Evolutionary conservation across 2,888 invertebrate species (phyloP).

Genomic region (Aphidoletes aphidimyza): DNA sequence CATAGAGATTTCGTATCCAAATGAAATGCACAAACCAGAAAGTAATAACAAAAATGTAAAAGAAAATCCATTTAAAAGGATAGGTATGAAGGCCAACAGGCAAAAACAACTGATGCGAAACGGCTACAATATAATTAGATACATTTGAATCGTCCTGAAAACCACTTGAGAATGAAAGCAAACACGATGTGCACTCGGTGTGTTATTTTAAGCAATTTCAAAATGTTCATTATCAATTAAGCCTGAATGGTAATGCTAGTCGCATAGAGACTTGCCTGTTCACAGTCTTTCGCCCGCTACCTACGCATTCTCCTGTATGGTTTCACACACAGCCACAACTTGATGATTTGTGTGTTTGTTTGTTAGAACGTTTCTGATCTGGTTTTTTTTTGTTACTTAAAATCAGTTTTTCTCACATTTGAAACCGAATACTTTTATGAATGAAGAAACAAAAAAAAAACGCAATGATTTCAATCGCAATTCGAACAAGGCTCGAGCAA

Average conservation of each 20-base stretch:
- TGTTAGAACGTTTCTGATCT: not conserved
- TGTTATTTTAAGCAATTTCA: slow-evolving; percentile 32
- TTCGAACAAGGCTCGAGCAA: not conserved
- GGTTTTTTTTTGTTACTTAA: not conserved
- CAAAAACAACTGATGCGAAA: slow-evolving; percentile 6
- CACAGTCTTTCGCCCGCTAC: not conserved
- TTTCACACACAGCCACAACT: not conserved
- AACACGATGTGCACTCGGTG: not conserved
- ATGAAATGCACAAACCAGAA: not conserved
- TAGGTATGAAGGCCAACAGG: not conserved
- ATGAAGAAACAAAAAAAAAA: not conserved
- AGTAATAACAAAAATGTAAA: not conserved
- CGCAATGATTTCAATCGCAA: not conserved
- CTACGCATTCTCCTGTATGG: not conserved
- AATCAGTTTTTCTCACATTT: not conserved
- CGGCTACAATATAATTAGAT: slow-evolving; percentile 43
- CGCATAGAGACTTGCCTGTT: not conserved
- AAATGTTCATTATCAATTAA: slow-evolving; percentile 21
- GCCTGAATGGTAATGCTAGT: not conserved
- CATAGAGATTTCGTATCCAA: too few species aligned
- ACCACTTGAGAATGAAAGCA: slow-evolving; percentile 37
- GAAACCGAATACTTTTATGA: slow-evolving; percentile 23
- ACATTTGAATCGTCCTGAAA: slow-evolving; percentile 37
- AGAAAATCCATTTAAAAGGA: not conserved
- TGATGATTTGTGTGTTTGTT: not conserved